Evolutionary conservation across 2,797 vertebrate species (phyloP).

Genomic region (Enteromius anoplus): DNA sequence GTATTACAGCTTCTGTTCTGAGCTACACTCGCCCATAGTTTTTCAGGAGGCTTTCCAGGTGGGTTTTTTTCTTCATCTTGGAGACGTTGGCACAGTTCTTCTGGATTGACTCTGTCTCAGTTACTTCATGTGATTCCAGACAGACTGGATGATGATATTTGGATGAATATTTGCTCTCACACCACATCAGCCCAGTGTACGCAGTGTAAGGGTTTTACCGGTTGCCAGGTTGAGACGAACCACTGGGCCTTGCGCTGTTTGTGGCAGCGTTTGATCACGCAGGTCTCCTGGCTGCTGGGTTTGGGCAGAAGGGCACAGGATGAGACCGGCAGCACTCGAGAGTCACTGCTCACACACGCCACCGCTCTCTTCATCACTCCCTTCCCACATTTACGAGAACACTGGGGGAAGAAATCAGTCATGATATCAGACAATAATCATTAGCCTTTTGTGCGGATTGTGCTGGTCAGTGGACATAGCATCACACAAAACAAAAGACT

Average conservation of each 20-base stretch:
- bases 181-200: neutral
- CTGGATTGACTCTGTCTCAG: too few species aligned
- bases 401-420: constrained; percentile 70
- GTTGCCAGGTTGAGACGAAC: constrained; percentile 86
- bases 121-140: too few species aligned
- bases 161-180: neutral
- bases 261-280: constrained; percentile 82
- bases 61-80: too few species aligned
- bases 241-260: constrained; percentile 86
- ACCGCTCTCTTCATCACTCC: constrained; percentile 83
- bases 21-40: too few species aligned
- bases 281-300: constrained; percentile 82
- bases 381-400: constrained; percentile 87
- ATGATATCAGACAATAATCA: neutral
- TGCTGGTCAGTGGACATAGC: neutral
- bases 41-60: too few species aligned
- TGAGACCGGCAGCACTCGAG: constrained; percentile 71
- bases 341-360: constrained; percentile 76
- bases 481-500: neutral
- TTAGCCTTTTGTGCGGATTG: too few species aligned
- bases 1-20: too few species aligned
- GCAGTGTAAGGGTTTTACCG: constrained; percentile 70
- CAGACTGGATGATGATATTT: too few species aligned
- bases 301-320: constrained; percentile 75
- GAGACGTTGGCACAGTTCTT: too few species aligned